A percentile compares a stretch with the other conserved stretches of the same genome.
Evolutionary conservation across 2,797 vertebrate species (phyloP).

Genomic region (Tauraco hartlaubi): DNA sequence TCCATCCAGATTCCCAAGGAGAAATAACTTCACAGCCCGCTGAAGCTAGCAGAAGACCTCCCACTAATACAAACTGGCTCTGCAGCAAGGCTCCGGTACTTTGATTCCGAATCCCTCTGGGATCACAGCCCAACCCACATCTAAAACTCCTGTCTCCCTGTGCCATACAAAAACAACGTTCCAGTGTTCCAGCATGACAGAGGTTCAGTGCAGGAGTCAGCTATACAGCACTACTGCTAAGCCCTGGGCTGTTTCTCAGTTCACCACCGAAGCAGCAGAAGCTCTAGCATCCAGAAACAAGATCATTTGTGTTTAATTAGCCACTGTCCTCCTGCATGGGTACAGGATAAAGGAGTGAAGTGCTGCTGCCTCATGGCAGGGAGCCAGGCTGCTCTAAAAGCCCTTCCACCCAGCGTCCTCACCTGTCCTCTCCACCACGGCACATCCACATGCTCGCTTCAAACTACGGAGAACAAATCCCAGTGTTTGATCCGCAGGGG

Average conservation of each 20-base stretch:
- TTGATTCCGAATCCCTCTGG: background rate
- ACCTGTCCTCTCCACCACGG: fast-evolving
- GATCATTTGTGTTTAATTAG: background rate
- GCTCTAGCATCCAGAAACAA: background rate
- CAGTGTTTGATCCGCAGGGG: background rate
- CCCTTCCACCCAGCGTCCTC: background rate
- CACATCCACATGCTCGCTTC: background rate
- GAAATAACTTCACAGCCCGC: background rate
- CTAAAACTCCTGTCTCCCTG: background rate
- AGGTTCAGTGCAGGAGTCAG: background rate
- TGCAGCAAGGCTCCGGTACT: background rate
- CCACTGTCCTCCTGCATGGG: background rate
- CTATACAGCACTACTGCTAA: background rate
- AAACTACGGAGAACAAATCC: background rate
- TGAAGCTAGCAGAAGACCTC: background rate
- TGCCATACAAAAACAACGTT: background rate
- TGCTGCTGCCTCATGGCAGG: background rate
- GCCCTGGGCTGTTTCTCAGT: too few relatives aligned
- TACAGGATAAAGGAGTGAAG: background rate
- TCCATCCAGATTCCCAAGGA: background rate
- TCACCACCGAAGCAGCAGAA: background rate
- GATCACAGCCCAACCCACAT: background rate
- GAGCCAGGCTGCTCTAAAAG: background rate
- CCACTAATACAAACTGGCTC: background rate
- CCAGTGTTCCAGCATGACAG: background rate